Conservation (phyloP, 2,113 vertebrate genomes). For the Ictidomys tridecemlineatus region DNA sequence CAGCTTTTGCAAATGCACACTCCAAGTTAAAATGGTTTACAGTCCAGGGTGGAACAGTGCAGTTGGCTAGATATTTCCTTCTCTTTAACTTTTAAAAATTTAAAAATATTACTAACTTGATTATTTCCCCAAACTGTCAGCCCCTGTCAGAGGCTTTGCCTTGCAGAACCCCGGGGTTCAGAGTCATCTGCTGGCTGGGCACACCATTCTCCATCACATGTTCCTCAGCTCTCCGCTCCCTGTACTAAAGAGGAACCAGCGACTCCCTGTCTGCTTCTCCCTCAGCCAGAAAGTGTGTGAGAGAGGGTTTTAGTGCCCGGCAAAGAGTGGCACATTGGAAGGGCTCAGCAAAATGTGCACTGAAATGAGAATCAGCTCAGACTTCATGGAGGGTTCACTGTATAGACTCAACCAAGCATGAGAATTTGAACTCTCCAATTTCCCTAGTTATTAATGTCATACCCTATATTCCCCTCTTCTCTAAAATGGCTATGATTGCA, state of each 20-base stretch:
- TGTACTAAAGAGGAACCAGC: rapidly evolving
- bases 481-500: rapidly evolving
- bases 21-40: not conserved
- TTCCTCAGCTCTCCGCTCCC: rapidly evolving
- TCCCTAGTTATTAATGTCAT: not conserved
- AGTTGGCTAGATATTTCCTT: too few relatives aligned
- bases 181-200: rapidly evolving
- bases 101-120: not conserved
- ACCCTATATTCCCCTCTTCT: not conserved
- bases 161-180: rapidly evolving
- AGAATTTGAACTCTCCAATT: not conserved
- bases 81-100: not conserved
- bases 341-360: not conserved
- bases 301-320: too few relatives aligned
- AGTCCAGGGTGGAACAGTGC: not conserved
- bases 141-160: not conserved
- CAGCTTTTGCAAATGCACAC: not conserved
- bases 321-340: not conserved
- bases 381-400: not conserved
- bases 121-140: not conserved
- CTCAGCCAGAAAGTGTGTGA: not conserved
- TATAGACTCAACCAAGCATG: not conserved
- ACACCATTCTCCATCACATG: rapidly evolving
- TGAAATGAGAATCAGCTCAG: not conserved
- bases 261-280: not conserved